Evolutionary conservation across 2,113 vertebrate genomes (phyloP).

Genomic region (Gymnocephalus cernua): DNA sequence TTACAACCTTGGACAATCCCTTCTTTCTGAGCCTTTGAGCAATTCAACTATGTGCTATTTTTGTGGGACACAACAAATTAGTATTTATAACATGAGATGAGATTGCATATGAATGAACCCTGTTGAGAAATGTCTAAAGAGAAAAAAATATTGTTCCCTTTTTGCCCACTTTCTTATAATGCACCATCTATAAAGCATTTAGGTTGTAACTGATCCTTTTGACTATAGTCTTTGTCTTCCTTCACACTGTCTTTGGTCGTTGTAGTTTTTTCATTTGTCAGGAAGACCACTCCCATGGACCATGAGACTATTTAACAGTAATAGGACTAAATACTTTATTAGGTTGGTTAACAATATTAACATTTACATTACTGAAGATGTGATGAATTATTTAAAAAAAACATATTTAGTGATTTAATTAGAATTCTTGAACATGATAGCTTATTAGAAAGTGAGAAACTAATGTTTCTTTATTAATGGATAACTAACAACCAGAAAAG

Average conservation of each 20-base stretch:
- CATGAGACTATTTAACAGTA: no score
- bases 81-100: constrained; percentile 11
- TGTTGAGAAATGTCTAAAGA: background rate
- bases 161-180: background rate
- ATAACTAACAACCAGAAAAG: background rate
- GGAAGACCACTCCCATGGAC: background rate
- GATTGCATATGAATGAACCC: background rate
- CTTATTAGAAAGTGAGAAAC: background rate
- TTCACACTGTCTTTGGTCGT: background rate
- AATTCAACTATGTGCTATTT: background rate
- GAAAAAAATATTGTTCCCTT: background rate
- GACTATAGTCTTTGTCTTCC: background rate
- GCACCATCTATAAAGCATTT: background rate
- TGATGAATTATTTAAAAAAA: no score
- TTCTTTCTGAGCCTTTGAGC: background rate
- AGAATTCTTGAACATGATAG: background rate
- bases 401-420: no score
- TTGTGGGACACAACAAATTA: background rate
- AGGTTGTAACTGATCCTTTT: background rate
- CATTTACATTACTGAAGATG: no score
- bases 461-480: background rate
- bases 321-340: background rate
- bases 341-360: no score
- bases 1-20: constrained; percentile 49
- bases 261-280: background rate